These are phyloP conservation scores for Limnephilus marmoratus DNA, from an alignment of 2,888 invertebrate species.

Conservation along the genomic window DNA sequence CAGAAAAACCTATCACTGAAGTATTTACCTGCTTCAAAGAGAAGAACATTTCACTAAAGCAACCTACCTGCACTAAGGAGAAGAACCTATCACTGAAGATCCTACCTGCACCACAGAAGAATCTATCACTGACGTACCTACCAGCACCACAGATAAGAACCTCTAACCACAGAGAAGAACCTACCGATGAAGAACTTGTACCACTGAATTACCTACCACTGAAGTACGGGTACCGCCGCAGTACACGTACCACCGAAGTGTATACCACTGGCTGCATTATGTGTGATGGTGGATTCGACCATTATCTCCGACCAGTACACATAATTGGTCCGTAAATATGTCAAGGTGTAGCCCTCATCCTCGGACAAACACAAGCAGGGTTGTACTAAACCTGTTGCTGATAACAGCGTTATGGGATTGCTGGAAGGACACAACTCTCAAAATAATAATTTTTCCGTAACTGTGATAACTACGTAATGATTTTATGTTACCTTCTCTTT, in stretches of 20 bases:
- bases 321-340: constrained; percentile 80
- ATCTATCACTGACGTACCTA: background rate
- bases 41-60: too few species aligned
- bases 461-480: too few species aligned
- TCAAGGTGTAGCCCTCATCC: constrained; percentile 72
- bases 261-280: constrained; percentile 3
- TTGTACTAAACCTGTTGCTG: background rate
- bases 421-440: background rate
- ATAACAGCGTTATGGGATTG: background rate
- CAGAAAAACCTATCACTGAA: background rate
- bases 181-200: too few species aligned
- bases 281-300: constrained; percentile 46
- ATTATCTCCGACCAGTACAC: constrained; percentile 70
- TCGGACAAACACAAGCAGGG: constrained; percentile 39
- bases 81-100: background rate
- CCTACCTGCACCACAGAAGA: background rate
- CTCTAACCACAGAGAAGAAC: too few species aligned
- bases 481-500: too few species aligned
- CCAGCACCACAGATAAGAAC: too few species aligned
- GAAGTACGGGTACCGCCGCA: background rate
- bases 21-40: too few species aligned
- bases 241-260: background rate
- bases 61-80: too few species aligned
- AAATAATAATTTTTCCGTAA: too few species aligned
- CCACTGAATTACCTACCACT: background rate